Evolutionary conservation across 2,888 invertebrate genomes (phyloP).

Genomic region (Stenolophus ochropezus): DNA sequence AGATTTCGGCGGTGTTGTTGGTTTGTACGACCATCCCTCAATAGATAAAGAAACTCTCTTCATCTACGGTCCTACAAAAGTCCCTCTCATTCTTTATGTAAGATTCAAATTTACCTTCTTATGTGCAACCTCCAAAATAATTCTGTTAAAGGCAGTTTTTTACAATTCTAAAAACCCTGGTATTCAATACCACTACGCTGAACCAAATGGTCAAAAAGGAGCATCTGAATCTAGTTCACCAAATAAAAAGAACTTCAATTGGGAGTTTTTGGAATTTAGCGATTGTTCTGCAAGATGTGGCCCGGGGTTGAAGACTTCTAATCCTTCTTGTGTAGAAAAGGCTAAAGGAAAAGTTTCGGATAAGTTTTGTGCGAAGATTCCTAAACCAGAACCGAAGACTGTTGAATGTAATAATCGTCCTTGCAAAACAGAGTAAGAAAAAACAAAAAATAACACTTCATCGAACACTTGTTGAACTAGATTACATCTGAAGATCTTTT

Average conservation of each 20-base stretch:
- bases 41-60: slow-evolving; percentile 76
- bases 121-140: background rate
- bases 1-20: slow-evolving; percentile 73
- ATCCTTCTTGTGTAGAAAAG: slow-evolving; percentile 77
- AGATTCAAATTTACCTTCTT: slow-evolving; percentile 65
- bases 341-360: slow-evolving; percentile 79
- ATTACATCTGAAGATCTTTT: too few relatives aligned
- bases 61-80: slow-evolving; percentile 79
- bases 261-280: slow-evolving; percentile 79
- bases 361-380: slow-evolving; percentile 72
- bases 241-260: slow-evolving; percentile 65
- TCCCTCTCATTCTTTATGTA: slow-evolving; percentile 78
- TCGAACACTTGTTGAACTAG: too few relatives aligned
- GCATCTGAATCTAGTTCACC: background rate
- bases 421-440: slow-evolving; percentile 73
- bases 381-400: slow-evolving; percentile 71
- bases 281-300: slow-evolving; percentile 80
- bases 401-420: slow-evolving; percentile 74
- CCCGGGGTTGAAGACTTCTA: slow-evolving; percentile 76
- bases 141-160: slow-evolving; percentile 68
- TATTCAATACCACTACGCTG: slow-evolving; percentile 77
- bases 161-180: slow-evolving; percentile 76
- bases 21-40: slow-evolving; percentile 74
- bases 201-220: slow-evolving; percentile 70
- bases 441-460: too few relatives aligned